These are phyloP conservation scores for Listronotus bonariensis DNA, from an alignment of 1,140 invertebrate species.

Conservation along the genomic window DNA sequence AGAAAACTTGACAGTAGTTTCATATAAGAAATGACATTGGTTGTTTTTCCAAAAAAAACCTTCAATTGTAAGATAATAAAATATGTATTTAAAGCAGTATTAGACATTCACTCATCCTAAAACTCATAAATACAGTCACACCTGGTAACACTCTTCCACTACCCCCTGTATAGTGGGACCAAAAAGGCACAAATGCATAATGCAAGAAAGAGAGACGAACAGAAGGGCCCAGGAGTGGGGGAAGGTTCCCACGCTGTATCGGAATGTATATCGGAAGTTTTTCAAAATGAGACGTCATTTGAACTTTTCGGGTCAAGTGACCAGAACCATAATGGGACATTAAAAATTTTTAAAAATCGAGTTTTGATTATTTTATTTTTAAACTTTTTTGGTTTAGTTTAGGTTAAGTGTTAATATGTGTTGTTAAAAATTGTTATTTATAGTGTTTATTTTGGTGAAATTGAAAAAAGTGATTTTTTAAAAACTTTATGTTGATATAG, in stretches of 20 bases:
- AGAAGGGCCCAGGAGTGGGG: slow-evolving; percentile 39
- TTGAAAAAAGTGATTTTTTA: background rate
- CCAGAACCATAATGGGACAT: slow-evolving; percentile 25
- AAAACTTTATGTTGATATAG: too few species aligned
- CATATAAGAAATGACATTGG: too few species aligned
- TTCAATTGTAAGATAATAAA: too few species aligned
- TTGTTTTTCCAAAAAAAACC: too few species aligned
- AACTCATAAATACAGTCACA: too few species aligned
- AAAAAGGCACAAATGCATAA: slow-evolving; percentile 25
- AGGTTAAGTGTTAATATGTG: background rate
- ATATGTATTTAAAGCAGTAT: too few species aligned
- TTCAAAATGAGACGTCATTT: slow-evolving; percentile 37
- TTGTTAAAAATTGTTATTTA: background rate
- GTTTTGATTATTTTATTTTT: background rate
- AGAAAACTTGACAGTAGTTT: too few species aligned
- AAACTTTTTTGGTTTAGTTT: too few species aligned
- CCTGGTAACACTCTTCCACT: background rate
- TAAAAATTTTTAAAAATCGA: slow-evolving; percentile 6
- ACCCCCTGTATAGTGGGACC: slow-evolving; percentile 11
- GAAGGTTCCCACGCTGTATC: slow-evolving; percentile 48
- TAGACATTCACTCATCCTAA: too few species aligned
- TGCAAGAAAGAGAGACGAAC: slow-evolving; percentile 29
- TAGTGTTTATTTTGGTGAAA: background rate
- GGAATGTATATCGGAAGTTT: slow-evolving; percentile 48
- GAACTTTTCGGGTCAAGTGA: slow-evolving; percentile 37